These are phyloP conservation scores for Vanacampus margaritifer DNA, from an alignment of 2,113 vertebrate species.

Conservation along the genomic window DNA sequence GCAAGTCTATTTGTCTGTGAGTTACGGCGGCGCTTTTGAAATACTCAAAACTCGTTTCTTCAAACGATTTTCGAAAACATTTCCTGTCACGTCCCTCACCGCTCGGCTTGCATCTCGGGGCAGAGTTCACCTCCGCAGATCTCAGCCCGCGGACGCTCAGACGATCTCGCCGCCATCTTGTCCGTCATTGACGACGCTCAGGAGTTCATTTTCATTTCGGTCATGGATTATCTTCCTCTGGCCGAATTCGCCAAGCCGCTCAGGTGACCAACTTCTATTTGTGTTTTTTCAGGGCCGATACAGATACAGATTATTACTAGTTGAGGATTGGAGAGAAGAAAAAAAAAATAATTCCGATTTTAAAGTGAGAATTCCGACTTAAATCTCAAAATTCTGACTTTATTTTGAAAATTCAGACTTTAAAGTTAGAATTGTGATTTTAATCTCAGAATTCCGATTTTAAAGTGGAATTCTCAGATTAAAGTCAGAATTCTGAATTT, in stretches of 20 bases:
- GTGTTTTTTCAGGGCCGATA: background rate
- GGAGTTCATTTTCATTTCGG: slow-evolving; percentile 70
- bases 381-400: too few relatives aligned
- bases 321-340: too few relatives aligned
- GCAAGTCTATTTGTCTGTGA: slow-evolving; percentile 76
- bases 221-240: slow-evolving; percentile 77
- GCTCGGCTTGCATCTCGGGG: background rate
- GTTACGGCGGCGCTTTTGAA: slow-evolving; percentile 29
- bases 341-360: too few relatives aligned
- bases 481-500: too few relatives aligned
- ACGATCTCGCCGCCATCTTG: slow-evolving; percentile 74
- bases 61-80: too few relatives aligned
- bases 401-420: too few relatives aligned
- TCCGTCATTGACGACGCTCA: slow-evolving; percentile 71
- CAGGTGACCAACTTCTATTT: slow-evolving; percentile 50
- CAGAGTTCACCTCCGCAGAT: slow-evolving; percentile 76
- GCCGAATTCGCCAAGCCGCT: slow-evolving; percentile 62
- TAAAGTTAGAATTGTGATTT: too few relatives aligned
- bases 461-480: too few relatives aligned
- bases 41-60: too few relatives aligned
- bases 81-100: background rate
- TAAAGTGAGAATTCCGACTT: too few relatives aligned
- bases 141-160: slow-evolving; percentile 67
- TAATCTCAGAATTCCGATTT: too few relatives aligned
- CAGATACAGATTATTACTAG: too few relatives aligned